A percentile compares a stretch with the other conserved stretches of the same genome.
phyloP scores from a whole-genome alignment of 37 sponge, comb jelly and placozoan genomes.

The Mnemiopsis leidyi region DNA sequence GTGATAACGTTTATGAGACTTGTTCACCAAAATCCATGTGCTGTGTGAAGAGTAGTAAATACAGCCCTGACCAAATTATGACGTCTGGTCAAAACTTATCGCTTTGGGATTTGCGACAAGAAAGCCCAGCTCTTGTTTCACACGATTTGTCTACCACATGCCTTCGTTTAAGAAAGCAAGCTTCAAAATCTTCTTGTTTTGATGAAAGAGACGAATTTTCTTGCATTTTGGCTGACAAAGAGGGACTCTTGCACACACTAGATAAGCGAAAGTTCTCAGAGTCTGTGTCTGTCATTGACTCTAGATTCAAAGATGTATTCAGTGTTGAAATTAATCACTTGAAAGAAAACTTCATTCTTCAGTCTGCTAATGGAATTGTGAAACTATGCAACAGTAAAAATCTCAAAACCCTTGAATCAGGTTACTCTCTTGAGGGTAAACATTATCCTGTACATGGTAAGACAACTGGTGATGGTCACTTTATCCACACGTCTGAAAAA shows the following conservation, averaged over 20 bases:
- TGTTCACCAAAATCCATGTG: neutral
- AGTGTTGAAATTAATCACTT: neutral
- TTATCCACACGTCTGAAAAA: neutral
- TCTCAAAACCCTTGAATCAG: neutral
- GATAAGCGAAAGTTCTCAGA: neutral
- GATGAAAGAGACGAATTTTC: neutral
- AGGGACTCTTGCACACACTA: neutral
- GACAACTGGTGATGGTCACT: neutral
- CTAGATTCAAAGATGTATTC: constrained; percentile 30
- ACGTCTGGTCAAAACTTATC: neutral
- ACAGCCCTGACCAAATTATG: neutral
- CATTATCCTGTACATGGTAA: neutral
- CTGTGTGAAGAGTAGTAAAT: neutral
- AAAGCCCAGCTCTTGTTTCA: neutral
- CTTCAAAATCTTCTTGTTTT: neutral
- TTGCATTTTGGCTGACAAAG: neutral
- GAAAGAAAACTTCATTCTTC: neutral
- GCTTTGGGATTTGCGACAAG: constrained; percentile 36
- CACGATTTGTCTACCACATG: neutral
- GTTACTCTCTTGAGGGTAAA: neutral
- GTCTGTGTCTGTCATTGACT: neutral
- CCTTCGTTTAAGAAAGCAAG: neutral
- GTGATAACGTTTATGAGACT: neutral
- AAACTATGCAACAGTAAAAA: neutral
- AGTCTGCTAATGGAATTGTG: constrained; percentile 19